Conservation (phyloP, 2,888 invertebrate genomes). For the Lumbricus terrestris region DNA sequence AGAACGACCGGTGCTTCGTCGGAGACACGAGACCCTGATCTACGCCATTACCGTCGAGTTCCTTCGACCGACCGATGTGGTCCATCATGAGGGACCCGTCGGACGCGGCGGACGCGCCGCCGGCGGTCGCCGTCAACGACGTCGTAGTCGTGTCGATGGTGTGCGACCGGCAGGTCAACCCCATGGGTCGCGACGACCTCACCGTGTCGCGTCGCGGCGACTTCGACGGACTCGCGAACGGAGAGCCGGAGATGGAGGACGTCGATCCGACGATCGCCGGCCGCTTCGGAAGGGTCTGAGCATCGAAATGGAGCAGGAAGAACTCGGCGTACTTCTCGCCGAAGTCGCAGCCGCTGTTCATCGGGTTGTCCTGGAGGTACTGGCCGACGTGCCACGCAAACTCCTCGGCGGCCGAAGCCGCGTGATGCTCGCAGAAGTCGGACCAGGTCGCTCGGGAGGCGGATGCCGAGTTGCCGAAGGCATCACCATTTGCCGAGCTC, state of each 20-base stretch:
- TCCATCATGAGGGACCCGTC: background rate
- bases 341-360: conserved; percentile 66
- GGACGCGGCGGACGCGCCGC: background rate
- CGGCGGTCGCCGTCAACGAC: background rate
- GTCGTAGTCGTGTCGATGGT: background rate
- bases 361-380: conserved; percentile 71
- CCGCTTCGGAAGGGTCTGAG: conserved; percentile 41
- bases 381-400: conserved; percentile 83
- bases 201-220: background rate
- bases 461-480: background rate
- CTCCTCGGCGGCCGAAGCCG: conserved; percentile 79
- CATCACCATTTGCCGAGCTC: conserved; percentile 14
- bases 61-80: background rate
- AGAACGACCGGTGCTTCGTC: conserved; percentile 67
- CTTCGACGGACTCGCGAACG: background rate
- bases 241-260: background rate
- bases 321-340: conserved; percentile 79
- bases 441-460: conserved; percentile 35
- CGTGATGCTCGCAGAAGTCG: conserved; percentile 65
- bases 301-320: conserved; percentile 81
- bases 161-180: background rate
- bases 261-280: background rate
- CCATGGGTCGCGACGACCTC: background rate
- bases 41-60: background rate
- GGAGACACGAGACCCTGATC: conserved; percentile 17